Percentiles rank a stretch among this genome's conserved stretches.
Conservation (phyloP, 2,888 invertebrate species). For the Lithophane semibrunnea region DNA sequence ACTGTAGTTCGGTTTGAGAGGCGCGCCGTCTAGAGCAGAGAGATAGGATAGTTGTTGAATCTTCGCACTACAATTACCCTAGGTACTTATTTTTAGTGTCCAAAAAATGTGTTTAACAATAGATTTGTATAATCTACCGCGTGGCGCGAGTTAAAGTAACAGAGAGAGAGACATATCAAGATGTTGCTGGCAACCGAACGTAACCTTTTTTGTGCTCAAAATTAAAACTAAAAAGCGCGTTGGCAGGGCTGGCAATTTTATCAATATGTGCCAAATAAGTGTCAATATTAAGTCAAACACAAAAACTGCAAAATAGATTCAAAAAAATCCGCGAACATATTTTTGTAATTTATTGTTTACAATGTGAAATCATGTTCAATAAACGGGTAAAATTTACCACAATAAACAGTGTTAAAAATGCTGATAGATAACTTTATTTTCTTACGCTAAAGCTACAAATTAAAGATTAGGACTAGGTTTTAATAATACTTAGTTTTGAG, state of each 20-base stretch:
- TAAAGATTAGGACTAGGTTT: not conserved
- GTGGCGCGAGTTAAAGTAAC: not conserved
- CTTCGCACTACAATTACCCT: too few species aligned
- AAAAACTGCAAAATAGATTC: slow-evolving; percentile 18
- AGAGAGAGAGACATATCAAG: not conserved
- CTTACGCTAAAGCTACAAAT: slow-evolving; percentile 1
- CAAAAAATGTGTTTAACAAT: not conserved
- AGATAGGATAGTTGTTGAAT: not conserved
- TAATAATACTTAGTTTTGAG: not conserved
- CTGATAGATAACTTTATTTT: slow-evolving; percentile 6
- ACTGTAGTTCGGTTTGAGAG: not conserved
- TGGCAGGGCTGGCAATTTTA: slow-evolving; percentile 14
- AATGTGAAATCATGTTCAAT: slow-evolving; percentile 38
- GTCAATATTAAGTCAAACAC: slow-evolving; percentile 29
- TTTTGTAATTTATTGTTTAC: slow-evolving; percentile 19
- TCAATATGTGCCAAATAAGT: slow-evolving; percentile 5
- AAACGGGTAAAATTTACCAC: not conserved
- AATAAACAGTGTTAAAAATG: not conserved
- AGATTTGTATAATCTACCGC: too few species aligned
- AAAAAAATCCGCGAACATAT: slow-evolving; percentile 9
- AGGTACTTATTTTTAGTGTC: not conserved
- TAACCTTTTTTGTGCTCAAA: not conserved
- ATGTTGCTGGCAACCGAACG: slow-evolving; percentile 22
- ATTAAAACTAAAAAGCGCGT: slow-evolving; percentile 7
- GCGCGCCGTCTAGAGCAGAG: not conserved